Evolutionary conservation across 2,113 vertebrate genomes (phyloP).

Genomic region (Struthidea cinerea): DNA sequence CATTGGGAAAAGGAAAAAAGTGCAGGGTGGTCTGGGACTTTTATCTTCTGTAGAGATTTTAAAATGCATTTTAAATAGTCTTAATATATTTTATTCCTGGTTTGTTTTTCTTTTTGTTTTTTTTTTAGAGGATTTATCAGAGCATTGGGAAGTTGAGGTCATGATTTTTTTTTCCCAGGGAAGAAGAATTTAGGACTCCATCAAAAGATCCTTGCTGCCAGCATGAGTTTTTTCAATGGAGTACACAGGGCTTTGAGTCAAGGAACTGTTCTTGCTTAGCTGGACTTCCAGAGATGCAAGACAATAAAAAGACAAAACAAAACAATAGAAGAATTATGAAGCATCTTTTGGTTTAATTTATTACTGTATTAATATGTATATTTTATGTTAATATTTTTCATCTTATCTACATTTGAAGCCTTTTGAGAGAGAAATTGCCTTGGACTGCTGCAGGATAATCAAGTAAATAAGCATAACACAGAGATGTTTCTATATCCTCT

Average conservation of each 20-base stretch:
- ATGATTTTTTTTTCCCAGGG: not conserved
- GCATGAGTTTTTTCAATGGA: not conserved
- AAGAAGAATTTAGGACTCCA: not conserved
- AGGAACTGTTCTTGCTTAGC: not conserved
- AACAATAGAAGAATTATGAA: not conserved
- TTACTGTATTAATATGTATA: not conserved
- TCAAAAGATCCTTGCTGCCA: not conserved
- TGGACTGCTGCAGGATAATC: not conserved
- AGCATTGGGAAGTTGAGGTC: not conserved
- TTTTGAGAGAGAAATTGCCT: not conserved
- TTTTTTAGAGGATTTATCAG: not conserved
- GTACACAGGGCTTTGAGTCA: not conserved
- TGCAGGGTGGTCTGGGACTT: not conserved
- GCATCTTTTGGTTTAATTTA: not conserved
- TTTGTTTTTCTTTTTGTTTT: not conserved
- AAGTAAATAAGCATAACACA: not conserved
- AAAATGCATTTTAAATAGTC: not conserved
- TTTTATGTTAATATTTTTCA: not conserved
- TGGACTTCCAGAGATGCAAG: not conserved
- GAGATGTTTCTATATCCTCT: not conserved
- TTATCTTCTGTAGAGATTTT: not conserved
- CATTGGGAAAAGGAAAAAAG: not conserved
- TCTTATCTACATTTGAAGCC: not conserved
- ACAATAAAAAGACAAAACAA: not conserved
- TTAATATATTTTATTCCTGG: not conserved